Evolutionary conservation across 1,140 invertebrate genomes (phyloP).

Genomic region (Lithobius niger): DNA sequence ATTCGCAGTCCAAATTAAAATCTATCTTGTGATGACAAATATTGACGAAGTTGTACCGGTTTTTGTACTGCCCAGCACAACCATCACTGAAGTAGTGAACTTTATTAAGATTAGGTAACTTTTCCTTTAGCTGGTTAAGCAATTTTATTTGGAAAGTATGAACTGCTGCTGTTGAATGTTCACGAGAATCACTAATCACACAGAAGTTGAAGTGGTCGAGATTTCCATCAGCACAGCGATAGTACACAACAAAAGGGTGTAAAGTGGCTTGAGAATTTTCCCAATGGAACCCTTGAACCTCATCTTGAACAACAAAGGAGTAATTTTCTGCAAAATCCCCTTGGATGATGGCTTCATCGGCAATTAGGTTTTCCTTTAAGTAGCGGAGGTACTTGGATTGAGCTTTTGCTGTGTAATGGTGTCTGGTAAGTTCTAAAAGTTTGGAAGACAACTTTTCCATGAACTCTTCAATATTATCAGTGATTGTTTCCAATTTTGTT

Average conservation of each 20-base stretch:
- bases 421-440: neutral
- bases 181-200: conserved; percentile 15
- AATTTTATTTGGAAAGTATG: conserved; percentile 14
- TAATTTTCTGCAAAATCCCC: conserved; percentile 28
- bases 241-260: conserved; percentile 15
- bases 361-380: conserved; percentile 13
- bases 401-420: neutral
- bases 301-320: conserved; percentile 25
- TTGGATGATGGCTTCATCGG: conserved; percentile 14
- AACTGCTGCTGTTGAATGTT: conserved; percentile 17
- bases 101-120: too few relatives aligned
- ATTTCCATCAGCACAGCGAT: conserved; percentile 10
- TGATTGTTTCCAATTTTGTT: conserved; percentile 17
- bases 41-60: conserved; percentile 25
- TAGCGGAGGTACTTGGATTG: neutral
- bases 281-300: conserved; percentile 18
- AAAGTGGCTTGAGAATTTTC: conserved; percentile 14
- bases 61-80: conserved; percentile 26
- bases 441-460: conserved; percentile 12
- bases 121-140: neutral
- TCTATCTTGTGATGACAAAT: conserved; percentile 21
- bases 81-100: conserved; percentile 28
- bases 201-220: neutral
- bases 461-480: conserved; percentile 17
- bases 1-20: conserved; percentile 19